Percentiles rank a stretch among this genome's conserved stretches.
Conservation (phyloP, 2,797 vertebrate genomes). For the Austrolebias charrua region DNA sequence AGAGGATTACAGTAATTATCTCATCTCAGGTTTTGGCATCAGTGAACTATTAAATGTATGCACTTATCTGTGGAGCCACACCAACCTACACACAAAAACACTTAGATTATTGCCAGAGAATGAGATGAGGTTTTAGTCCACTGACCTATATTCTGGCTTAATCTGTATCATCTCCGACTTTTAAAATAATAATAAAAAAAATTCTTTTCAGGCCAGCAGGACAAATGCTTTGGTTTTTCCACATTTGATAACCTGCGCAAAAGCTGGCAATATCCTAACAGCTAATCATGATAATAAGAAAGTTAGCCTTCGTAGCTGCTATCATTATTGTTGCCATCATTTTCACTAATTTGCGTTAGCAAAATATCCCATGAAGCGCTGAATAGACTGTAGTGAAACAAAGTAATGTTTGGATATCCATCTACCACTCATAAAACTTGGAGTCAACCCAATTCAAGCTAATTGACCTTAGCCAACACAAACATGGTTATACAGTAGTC, state of each 20-base stretch:
- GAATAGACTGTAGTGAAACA: too few species aligned
- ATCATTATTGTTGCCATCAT: background rate
- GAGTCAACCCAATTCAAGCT: too few species aligned
- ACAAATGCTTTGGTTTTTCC: slow-evolving; percentile 10
- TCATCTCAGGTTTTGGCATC: slow-evolving; percentile 50
- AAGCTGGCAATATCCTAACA: background rate
- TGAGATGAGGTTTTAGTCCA: slow-evolving; percentile 65
- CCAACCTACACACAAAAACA: slow-evolving; percentile 16
- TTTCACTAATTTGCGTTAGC: too few species aligned
- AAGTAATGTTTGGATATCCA: too few species aligned
- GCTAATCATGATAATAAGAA: background rate
- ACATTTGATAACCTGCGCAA: background rate
- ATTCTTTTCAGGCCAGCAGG: slow-evolving; percentile 12
- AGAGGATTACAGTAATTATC: slow-evolving; percentile 55
- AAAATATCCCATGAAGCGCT: too few species aligned
- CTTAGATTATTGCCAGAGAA: slow-evolving; percentile 58
- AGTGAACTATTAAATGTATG: slow-evolving; percentile 32
- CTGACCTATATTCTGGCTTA: slow-evolving; percentile 76
- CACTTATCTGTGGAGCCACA: slow-evolving; percentile 27
- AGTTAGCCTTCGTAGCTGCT: background rate
- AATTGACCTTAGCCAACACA: too few species aligned
- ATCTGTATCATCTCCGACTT: slow-evolving; percentile 65
- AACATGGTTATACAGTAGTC: too few species aligned
- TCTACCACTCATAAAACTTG: too few species aligned
- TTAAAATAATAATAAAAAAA: background rate